Base-by-base conservation (phyloP, 2,888 invertebrate genomes). In the Melinaea menophilus region DNA sequence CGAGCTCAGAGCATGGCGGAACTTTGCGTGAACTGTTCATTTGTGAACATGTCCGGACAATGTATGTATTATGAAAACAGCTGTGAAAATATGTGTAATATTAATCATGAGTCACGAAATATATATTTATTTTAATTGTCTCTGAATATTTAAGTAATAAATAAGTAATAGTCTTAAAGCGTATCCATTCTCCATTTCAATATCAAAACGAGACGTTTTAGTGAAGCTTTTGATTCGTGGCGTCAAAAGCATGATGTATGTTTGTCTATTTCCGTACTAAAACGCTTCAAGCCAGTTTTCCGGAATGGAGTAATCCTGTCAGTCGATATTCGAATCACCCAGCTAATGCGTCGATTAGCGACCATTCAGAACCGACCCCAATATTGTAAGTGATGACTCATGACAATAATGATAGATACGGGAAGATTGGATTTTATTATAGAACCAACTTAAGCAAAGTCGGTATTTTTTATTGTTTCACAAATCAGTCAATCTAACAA, bases 241-340 rank as follows among this genome's bases (percentile, higher is more conserved):
- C 2, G 41, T 41, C 41, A 41, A 11, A 41, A 41, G 11, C 41
- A 41, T 41, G 41, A 41, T 41, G 41, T 41, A 41, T 31, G 55
- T 58, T 11, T 61, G 35, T 45, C 63, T 56, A 63, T 67, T 61
- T 65, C 61, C 54, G 51, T 48, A 56, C 33, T 55, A 72, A 72
- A 67, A 73, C 75, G 74, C 75, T 75, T 75, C 72, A 70, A 77
- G 75, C 71, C 76, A 75, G 71, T 74, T 72, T 75, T 77, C 73
- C 76, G 71, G 82, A 83, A 85, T 84, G 79, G 85, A 77, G 81
- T 79, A 82, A 86, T 85, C 84, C 85, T 84, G 75, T 75, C 68
- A 73, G 76, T 80, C 85, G 82, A 83, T 82, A 81, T 77, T 71
- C 67, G 75, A 74, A 79, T 82, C 75, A 67, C 64, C 74, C 69